A percentile compares a stretch with the other conserved stretches of the same genome.
These are phyloP conservation scores for Ramphastos sulfuratus DNA, from an alignment of 2,113 vertebrate genomes.

Conservation along the genomic window DNA sequence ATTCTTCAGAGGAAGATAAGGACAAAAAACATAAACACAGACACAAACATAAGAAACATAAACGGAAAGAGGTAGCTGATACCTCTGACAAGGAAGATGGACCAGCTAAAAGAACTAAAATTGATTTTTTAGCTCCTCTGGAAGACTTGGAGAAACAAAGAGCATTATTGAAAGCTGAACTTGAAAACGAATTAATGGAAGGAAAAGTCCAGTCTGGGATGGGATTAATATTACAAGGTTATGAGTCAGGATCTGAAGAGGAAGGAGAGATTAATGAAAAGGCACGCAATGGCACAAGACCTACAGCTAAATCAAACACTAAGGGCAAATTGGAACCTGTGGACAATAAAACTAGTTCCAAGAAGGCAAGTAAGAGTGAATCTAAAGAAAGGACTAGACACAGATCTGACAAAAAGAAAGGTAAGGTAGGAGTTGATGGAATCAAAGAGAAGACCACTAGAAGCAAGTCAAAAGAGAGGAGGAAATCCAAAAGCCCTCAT, in stretches of 20 bases:
- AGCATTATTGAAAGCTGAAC: constrained; percentile 97
- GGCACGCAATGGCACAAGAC: constrained; percentile 86
- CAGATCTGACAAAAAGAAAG: constrained; percentile 89
- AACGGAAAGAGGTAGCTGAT: constrained; percentile 85
- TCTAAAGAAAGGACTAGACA: constrained; percentile 89
- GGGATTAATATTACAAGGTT: constrained; percentile 97
- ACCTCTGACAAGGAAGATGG: constrained; percentile 81
- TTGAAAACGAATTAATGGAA: constrained; percentile 98
- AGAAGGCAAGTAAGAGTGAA: constrained; percentile 87
- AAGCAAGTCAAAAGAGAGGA: constrained; percentile 90
- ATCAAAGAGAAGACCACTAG: constrained; percentile 80
- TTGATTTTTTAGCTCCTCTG: constrained; percentile 93
- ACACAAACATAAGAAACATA: constrained; percentile 98
- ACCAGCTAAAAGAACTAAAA: constrained; percentile 90
- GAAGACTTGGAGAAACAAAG: constrained; percentile 98
- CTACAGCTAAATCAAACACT: constrained; percentile 76
- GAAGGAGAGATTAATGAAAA: constrained; percentile 91
- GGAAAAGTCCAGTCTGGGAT: constrained; percentile 98
- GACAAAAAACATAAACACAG: constrained; percentile 94
- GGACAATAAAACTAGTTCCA: constrained; percentile 86
- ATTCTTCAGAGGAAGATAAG: constrained; percentile 91
- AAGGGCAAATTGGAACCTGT: constrained; percentile 87
- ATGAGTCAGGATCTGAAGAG: constrained; percentile 97
- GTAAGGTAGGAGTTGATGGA: constrained; percentile 73
- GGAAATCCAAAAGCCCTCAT: constrained; percentile 83